A percentile compares a stretch with the other conserved stretches of the same genome.
These are phyloP conservation scores for Acrossocheilus wenchowensis DNA, from an alignment of 2,797 vertebrate genomes.

Conservation along the genomic window DNA sequence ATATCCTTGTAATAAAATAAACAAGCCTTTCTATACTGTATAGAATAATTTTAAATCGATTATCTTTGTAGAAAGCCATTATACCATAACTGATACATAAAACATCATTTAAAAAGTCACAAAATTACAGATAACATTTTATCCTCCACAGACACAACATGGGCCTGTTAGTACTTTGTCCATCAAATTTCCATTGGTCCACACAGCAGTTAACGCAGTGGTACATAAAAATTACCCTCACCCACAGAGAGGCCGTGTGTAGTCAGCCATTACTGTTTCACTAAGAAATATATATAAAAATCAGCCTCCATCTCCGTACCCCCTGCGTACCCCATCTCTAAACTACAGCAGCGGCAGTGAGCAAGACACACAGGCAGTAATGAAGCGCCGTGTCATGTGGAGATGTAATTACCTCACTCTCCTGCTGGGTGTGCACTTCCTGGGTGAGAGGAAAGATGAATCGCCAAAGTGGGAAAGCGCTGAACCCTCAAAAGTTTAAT, in stretches of 20 bases:
- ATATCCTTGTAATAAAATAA: background rate
- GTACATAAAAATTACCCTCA: conserved; percentile 19
- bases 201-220: conserved; percentile 15
- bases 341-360: conserved; percentile 74
- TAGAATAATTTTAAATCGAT: background rate
- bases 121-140: background rate
- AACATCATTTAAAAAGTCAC: background rate
- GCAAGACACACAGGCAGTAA: conserved; percentile 91
- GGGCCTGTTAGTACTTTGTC: background rate
- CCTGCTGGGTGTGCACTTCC: conserved; percentile 86
- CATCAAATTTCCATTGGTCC: background rate
- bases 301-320: background rate
- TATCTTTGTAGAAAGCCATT: background rate
- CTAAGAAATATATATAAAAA: background rate
- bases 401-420: conserved; percentile 98
- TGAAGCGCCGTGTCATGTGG: conserved; percentile 92
- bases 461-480: conserved; percentile 93
- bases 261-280: conserved; percentile 27
- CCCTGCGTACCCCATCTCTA: conserved; percentile 21
- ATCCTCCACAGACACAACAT: background rate
- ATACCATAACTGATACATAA: background rate
- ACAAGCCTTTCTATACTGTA: background rate
- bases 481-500: conserved; percentile 98
- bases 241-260: background rate
- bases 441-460: conserved; percentile 88